Base-by-base conservation (phyloP, 2,888 invertebrate genomes). In the Papilio protenor region DNA sequence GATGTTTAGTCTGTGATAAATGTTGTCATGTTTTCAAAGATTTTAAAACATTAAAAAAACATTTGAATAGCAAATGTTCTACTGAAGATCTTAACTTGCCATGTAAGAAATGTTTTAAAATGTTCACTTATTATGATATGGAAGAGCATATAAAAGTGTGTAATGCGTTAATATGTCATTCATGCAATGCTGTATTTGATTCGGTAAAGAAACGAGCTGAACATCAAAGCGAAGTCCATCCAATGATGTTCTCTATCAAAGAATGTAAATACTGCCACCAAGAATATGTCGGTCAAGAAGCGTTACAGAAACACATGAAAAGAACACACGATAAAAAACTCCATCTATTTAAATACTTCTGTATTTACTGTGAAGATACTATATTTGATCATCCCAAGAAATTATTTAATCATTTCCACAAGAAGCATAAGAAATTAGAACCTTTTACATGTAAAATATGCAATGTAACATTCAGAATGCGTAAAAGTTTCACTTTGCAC, bases 391-490 rank as follows among this genome's bases (percentile, higher is more conserved):
- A 94, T 81, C 94, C 94, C 0, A 89, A 91, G 75, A 85, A 86
- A 6, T 76, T 94, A 1, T 94, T 94, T 23, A 89, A 83, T 0
- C 94, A 94, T 82, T 94, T 88, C 75, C 90, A 83, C 33, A 83
- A 87, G 0, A 86, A 81, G 1, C 94, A 94, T 55, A 91, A 86
- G 59, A 87, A 90, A 0, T 79, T 94, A 0, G 81, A 89, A 5
- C 94, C 94, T 0, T 94, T 90, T 71, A 89, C 84, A 0, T 94
- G 94, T 78, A 89, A 85, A 71, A 91, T 93, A n/a, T 94, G 94
- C 33, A 72, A 91, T 70, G 86, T 82, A 77, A 88, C 79, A 2
- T 94, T 91, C 75, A 81, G 84, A 69, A 66, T 91, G 1, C 85
- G 94, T 0, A 94, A 92, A 71, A 82, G 82, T 3, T 93, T 94